These are phyloP conservation scores for Larimichthys polyactis DNA, from an alignment of 2,113 vertebrate genomes.

Conservation along the genomic window DNA sequence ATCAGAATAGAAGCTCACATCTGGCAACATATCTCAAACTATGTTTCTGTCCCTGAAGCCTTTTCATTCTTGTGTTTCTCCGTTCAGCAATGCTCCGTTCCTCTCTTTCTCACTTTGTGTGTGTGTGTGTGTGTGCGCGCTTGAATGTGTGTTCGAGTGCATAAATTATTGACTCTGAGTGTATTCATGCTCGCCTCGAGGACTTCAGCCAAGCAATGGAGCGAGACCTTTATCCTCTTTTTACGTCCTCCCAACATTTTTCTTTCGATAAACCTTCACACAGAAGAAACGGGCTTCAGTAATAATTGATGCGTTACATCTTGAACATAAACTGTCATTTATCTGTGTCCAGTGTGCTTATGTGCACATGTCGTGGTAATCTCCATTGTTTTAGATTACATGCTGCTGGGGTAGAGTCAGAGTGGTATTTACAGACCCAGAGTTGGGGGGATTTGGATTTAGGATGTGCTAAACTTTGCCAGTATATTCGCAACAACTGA, in stretches of 20 bases:
- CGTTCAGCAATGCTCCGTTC: constrained; percentile 30
- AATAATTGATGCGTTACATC: constrained; percentile 64
- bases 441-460: constrained; percentile 49
- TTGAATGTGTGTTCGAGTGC: constrained; percentile 52
- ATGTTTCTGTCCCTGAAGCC: constrained; percentile 63
- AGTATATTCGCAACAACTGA: constrained; percentile 64
- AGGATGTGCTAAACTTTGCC: constrained; percentile 45
- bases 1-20: constrained; percentile 47
- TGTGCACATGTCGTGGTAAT: constrained; percentile 26
- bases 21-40: constrained; percentile 58
- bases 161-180: constrained; percentile 84
- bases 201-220: constrained; percentile 66
- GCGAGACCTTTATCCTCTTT: constrained; percentile 68
- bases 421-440: constrained; percentile 44
- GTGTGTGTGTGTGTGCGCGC: constrained; percentile 36
- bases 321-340: constrained; percentile 58
- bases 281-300: constrained; percentile 35
- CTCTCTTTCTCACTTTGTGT: constrained; percentile 53
- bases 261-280: constrained; percentile 49
- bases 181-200: constrained; percentile 79
- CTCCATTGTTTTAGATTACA: constrained; percentile 25
- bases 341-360: constrained; percentile 45
- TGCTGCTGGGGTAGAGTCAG: constrained; percentile 21
- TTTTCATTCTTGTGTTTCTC: constrained; percentile 53
- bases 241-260: constrained; percentile 53